Base-by-base conservation (phyloP, 1,140 invertebrate genomes). In the Galleria mellonella region DNA sequence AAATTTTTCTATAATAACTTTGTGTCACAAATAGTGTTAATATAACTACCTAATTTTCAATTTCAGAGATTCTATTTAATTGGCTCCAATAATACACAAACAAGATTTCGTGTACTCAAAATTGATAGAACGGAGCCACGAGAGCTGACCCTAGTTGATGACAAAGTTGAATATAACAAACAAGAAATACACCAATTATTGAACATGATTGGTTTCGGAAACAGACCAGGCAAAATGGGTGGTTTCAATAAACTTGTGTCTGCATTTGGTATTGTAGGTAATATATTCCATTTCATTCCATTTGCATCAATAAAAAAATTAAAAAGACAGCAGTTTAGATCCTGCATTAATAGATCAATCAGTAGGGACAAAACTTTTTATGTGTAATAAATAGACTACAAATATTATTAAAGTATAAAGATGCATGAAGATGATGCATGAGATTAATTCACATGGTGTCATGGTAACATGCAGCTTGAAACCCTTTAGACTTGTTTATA, bases 61-160 rank as follows among this genome's bases (percentile, higher is more conserved):
- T 88, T 88, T 55, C 71, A 96, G 94, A 89, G 93, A 69, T 94
- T 96, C 77, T 98, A 96, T 87, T 87, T 99, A 47, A 93, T 99
- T 70, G 97, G 97, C 27, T 97, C 96, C 9, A 99, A 98, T 71
- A 97, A 97, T 62, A 94, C 94, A 2, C 91, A 97, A 83, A 96
- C 93, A 1, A 90, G 93, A 51, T 99, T 98, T 75, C 88, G 97
- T 61, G 92, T 99, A 0, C 86, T 99, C 9, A 97, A 97, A 87
- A 97, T 99, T 61, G 96, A 98, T 76, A 88, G 97, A 48, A 94
- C 92, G 50, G 95, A 97, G 68, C 89, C 94, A 0, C 90, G 89
- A 73, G 93, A 96, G 29, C 81, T 99, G 10, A 84, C 90, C 45
- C 88, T 98, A 12, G 89, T 94, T 36, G 97, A 98, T 88, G 96